A percentile compares a stretch with the other conserved stretches of the same genome.
Evolutionary conservation across 1,140 invertebrate species (phyloP).

Genomic region (Teleopsis dalmanni): DNA sequence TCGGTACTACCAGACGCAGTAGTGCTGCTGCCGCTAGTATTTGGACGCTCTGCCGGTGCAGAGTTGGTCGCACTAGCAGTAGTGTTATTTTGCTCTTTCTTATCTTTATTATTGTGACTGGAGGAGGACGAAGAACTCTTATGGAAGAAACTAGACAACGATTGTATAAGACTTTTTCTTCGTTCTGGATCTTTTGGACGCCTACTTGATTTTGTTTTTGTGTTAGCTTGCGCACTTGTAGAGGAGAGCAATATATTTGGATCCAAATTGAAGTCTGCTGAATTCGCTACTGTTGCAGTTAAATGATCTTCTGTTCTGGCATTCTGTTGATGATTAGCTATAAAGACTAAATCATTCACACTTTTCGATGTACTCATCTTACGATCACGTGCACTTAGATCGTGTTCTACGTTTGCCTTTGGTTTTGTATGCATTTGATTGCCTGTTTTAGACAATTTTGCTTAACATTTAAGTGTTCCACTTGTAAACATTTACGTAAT

Average conservation of each 20-base stretch:
- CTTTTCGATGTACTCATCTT: constrained; percentile 43
- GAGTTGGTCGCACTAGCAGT: constrained; percentile 26
- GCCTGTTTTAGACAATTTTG: not conserved
- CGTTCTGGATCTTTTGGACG: constrained; percentile 60
- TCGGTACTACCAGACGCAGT: constrained; percentile 26
- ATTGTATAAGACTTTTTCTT: constrained; percentile 74
- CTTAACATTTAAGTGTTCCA: constrained; percentile 17
- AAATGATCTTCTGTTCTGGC: too few species aligned
- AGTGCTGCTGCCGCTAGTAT: constrained; percentile 25
- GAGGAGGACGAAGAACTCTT: too few species aligned
- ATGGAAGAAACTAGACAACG: constrained; percentile 72
- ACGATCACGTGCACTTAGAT: constrained; percentile 24
- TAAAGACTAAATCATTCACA: constrained; percentile 41
- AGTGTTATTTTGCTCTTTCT: not conserved
- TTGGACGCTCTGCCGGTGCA: constrained; percentile 37
- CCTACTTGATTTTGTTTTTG: constrained; percentile 44
- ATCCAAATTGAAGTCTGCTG: constrained; percentile 48
- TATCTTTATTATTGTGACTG: constrained; percentile 33
- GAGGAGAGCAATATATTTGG: constrained; percentile 50
- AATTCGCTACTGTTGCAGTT: constrained; percentile 1
- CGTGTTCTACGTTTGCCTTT: not conserved
- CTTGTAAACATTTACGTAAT: constrained; percentile 38
- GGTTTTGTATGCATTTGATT: not conserved
- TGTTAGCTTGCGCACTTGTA: constrained; percentile 10
- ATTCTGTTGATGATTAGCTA: constrained; percentile 22